Evolutionary conservation across 2,888 invertebrate genomes (phyloP), one percentile per base, ranked within the genome.

Genomic region (Seira ritae): DNA sequence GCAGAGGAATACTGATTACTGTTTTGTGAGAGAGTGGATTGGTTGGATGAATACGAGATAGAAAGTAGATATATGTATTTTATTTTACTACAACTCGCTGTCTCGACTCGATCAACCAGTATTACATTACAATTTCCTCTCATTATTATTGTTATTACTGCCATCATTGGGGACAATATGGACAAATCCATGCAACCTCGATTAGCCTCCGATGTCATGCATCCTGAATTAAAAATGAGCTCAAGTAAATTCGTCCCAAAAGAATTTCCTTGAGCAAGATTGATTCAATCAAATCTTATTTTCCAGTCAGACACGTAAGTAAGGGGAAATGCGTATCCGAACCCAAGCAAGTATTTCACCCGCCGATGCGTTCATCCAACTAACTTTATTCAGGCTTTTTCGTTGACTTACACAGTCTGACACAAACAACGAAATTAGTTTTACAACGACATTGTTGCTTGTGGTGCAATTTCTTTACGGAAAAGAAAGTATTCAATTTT

Each of bases 171-270:
- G 60, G 75, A 76, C 81, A 80, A 74, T 69, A 80, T 65, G 79
- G 65, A 73, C 73, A 74, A n/a, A 74, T 76, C 66, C 82, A 82
- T 72, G 82, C 77, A 83, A 83, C 77, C 76, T 83, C 82, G 42
- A 68, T 83, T 83, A 83, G 70, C 73, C 72, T 69, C 17, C 12
- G 62, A 55, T 83, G 82, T 73, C 82, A 78, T 83, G 82, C 82
- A 73, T 60, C 69, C 70, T 77, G 72, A 82, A 77, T 82, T 82
- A 31, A 55, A 77, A 83, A 73, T 83, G 73, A 74, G 73, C 67
- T 70, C 66, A 55, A 66, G 75, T 24, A 80, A 81, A 76, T 67
- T 81, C 24, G 46, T 75, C 81, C 76, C 77, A 62, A 19, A 73
- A 83, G 82, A 73, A 37, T 73, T 83, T 81, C 76, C 66, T 15